phyloP scores from a whole-genome alignment of 2,888 invertebrate species.

The Leucoma salicis region DNA sequence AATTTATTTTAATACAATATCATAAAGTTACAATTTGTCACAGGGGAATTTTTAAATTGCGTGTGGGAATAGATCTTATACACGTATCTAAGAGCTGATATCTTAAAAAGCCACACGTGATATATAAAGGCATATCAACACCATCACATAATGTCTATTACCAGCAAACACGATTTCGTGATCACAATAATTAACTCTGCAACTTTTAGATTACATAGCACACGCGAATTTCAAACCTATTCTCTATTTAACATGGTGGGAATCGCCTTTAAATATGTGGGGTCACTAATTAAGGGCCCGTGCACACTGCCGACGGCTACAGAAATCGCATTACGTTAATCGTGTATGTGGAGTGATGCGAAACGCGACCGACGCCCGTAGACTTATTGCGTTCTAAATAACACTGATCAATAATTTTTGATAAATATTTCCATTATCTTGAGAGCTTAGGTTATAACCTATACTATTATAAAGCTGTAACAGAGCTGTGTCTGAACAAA shows the following conservation, averaged over 20 bases:
- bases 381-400: too few species aligned
- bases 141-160: background rate
- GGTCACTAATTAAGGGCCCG: slow-evolving; percentile 43
- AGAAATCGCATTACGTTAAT: slow-evolving; percentile 53
- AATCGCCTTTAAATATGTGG: slow-evolving; percentile 8
- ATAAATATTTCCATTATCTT: too few species aligned
- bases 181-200: slow-evolving; percentile 17
- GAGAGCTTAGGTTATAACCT: too few species aligned
- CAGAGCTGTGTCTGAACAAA: too few species aligned
- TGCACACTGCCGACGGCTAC: slow-evolving; percentile 40
- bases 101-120: background rate
- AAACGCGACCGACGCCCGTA: slow-evolving; percentile 15
- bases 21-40: too few species aligned
- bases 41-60: too few species aligned
- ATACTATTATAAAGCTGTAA: too few species aligned
- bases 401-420: too few species aligned
- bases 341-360: slow-evolving; percentile 56
- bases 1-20: too few species aligned
- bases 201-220: background rate
- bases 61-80: too few species aligned
- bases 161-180: slow-evolving; percentile 24
- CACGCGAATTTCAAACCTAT: slow-evolving; percentile 9
- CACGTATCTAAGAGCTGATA: too few species aligned
- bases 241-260: background rate
- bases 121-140: background rate